A percentile compares a stretch with the other conserved stretches of the same genome.
Evolutionary conservation across 2,797 vertebrate species (phyloP).

Genomic region (Neomorphus geoffroyi): DNA sequence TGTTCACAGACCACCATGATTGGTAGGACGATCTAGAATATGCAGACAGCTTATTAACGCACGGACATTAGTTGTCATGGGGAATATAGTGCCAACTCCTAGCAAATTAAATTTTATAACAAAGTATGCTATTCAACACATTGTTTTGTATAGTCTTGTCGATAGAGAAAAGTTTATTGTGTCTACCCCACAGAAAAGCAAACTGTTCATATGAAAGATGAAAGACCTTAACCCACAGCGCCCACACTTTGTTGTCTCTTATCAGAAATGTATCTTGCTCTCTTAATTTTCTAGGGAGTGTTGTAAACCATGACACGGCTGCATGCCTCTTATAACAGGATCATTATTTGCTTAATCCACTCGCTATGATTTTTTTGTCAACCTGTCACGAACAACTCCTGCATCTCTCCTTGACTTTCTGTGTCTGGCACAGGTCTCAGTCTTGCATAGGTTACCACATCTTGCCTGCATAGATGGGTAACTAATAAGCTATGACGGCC

Average conservation of each 20-base stretch:
- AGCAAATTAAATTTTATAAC: background rate
- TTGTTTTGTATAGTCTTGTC: background rate
- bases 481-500: background rate
- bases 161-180: background rate
- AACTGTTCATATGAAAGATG: background rate
- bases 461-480: background rate
- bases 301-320: background rate
- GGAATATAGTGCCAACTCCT: background rate
- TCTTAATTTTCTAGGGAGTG: background rate
- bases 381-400: background rate
- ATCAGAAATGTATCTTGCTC: background rate
- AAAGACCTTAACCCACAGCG: background rate
- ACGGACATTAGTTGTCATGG: background rate
- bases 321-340: background rate
- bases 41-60: background rate
- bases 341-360: slow-evolving; percentile 11
- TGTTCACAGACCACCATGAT: background rate
- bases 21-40: background rate
- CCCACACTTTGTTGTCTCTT: background rate
- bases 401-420: background rate
- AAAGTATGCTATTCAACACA: background rate
- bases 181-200: background rate
- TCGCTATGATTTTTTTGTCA: background rate
- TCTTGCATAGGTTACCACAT: background rate
- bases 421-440: background rate